phyloP scores from a whole-genome alignment of 2,113 vertebrate species.

The Orthonyx spaldingii region DNA sequence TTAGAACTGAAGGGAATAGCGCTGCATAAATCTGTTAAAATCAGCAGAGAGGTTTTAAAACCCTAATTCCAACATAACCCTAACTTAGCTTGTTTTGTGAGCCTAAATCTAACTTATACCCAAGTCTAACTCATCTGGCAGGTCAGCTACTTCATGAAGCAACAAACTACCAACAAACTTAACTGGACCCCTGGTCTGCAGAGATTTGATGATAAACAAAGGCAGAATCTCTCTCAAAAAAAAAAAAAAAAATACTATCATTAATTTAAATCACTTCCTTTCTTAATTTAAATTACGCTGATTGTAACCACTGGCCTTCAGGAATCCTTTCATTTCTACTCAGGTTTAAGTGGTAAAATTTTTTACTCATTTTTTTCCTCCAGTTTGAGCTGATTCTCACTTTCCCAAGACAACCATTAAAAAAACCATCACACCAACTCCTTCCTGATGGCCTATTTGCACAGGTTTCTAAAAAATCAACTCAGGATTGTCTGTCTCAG shows the following conservation, averaged over 20 bases:
- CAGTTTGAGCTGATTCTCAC: not conserved
- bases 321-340: not conserved
- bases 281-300: not conserved
- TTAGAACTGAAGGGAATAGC: not conserved
- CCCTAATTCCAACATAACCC: not conserved
- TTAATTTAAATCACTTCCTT: not conserved
- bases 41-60: not conserved
- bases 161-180: not conserved
- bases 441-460: not conserved
- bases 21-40: not conserved
- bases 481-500: constrained; percentile 16
- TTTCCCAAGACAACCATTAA: not conserved
- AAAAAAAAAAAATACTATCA: not conserved
- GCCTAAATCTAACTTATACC: not conserved
- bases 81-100: not conserved
- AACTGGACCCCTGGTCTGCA: not conserved
- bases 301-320: not conserved
- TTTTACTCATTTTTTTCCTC: not conserved
- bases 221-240: not conserved
- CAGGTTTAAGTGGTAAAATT: not conserved
- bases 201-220: not conserved
- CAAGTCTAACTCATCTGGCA: not conserved
- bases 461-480: constrained; percentile 22
- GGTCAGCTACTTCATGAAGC: not conserved
- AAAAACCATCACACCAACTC: not conserved